Evolutionary conservation across 2,113 vertebrate species (phyloP), one percentile per base, ranked within the genome.

Genomic region (Redunca redunca): DNA sequence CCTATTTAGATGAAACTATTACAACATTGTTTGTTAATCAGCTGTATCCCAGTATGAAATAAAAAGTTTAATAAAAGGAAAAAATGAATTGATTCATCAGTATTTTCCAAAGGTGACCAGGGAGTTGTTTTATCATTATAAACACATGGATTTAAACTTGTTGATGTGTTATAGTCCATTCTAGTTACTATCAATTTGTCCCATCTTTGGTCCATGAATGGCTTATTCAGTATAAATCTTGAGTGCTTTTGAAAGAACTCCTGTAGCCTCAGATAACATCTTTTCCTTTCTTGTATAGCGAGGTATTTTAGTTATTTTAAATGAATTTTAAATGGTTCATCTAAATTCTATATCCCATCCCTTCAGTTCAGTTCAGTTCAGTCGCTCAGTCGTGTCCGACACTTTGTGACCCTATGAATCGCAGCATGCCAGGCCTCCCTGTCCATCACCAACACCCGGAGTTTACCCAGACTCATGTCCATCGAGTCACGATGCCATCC

Each of bases 81-180:
- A 97, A 71, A 88, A 85, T 91, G 43, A 78, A 28, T 64, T 83
- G n/a, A 25, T 67, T 85, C 21, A 33, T 17, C 19, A 50, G 0
- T 88, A 95, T 95, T 94, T 95, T 95, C n/a, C 88, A 94, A 53
- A 92, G 21, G 25, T 86, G 67, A 91, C 13, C 8, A 94, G 15
- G 90, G 19, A 82, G 2, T 14, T 80, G 13, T 88, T 67, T 88
- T 91, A 80, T 95, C 36, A 53, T 88, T 67, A 60, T 88, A 50
- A 93, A 84, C 33, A 48, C 28, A 36, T 81, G 25, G 19, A 55
- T 94, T 92, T 95, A 78, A 87, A 92, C 26, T 36, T 82, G 67
- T 57, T 90, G 33, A 52, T 90, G 40, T 74, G 13, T 82, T 86
- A 57, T 3, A 74, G 19, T 81, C 6, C 33, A 90, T 64, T 90